phyloP scores from a whole-genome alignment of 2,888 invertebrate genomes.

The Tiliacea citrago region DNA sequence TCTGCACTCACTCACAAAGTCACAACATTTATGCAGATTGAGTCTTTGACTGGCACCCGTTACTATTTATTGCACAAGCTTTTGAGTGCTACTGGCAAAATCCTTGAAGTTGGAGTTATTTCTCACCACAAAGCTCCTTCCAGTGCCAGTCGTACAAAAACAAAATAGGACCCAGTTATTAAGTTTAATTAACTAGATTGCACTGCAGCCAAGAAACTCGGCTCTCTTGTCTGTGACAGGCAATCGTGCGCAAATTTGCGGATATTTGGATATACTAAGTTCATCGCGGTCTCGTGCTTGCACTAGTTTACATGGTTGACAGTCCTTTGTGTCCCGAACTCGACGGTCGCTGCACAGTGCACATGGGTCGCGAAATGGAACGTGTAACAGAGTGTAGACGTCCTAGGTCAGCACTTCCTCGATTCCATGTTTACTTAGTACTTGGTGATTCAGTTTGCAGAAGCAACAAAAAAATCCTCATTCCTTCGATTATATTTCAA shows the following conservation, averaged over 20 bases:
- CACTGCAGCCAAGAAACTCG: conserved; percentile 24
- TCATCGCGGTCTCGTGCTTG: conserved; percentile 9
- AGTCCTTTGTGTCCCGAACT: conserved; percentile 40
- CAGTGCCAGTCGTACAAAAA: background rate
- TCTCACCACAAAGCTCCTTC: background rate
- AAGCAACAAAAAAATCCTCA: background rate
- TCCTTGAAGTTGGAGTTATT: conserved; percentile 2
- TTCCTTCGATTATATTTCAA: background rate
- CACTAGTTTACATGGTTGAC: conserved; percentile 44
- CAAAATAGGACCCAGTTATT: conserved; percentile 19
- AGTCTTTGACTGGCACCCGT: conserved; percentile 15
- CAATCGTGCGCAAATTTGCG: conserved; percentile 44
- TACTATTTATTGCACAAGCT: background rate
- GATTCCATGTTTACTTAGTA: conserved; percentile 30
- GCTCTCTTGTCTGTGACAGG: conserved; percentile 29
- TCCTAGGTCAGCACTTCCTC: conserved; percentile 30
- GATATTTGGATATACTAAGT: conserved; percentile 32
- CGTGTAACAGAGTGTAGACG: conserved; percentile 7
- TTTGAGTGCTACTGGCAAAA: background rate
- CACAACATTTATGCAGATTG: conserved; percentile 20
- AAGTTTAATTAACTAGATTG: conserved; percentile 30
- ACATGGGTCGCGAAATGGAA: conserved; percentile 39
- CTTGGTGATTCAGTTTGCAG: conserved; percentile 1
- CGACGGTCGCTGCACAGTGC: conserved; percentile 40
- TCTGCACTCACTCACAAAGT: background rate